Evolutionary conservation across 1,140 invertebrate genomes (phyloP).

Genomic region (Orussus abietinus): DNA sequence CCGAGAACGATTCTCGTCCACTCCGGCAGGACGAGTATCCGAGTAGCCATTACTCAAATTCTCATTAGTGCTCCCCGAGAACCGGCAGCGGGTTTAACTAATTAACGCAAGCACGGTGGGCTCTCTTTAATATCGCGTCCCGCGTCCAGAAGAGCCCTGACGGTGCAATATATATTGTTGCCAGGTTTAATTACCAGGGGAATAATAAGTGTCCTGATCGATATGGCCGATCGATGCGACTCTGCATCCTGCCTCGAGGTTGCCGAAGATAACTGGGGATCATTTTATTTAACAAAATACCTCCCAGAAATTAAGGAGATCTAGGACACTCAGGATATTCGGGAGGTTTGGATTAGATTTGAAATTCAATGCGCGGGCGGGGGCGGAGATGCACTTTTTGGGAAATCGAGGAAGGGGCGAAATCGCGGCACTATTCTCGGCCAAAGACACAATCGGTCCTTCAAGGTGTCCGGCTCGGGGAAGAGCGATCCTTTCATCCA

Average conservation of each 20-base stretch:
- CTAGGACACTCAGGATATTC: conserved; percentile 2
- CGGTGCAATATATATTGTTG: conserved; percentile 31
- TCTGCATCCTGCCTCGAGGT: conserved; percentile 20
- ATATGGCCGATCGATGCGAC: conserved; percentile 21
- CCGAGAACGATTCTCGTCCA: conserved; percentile 10
- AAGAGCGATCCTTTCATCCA: too few relatives aligned
- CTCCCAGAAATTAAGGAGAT: not conserved
- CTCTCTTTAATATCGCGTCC: conserved; percentile 24
- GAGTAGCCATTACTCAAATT: conserved; percentile 44
- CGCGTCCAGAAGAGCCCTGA: conserved; percentile 15
- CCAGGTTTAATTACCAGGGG: conserved; percentile 32
- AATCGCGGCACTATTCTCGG: too few relatives aligned
- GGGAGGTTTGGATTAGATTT: too few relatives aligned
- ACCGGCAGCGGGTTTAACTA: conserved; percentile 39
- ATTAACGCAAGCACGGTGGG: conserved; percentile 39
- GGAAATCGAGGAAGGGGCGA: too few relatives aligned
- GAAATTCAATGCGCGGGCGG: too few relatives aligned
- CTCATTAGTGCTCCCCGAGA: conserved; percentile 36
- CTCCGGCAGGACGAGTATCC: conserved; percentile 19
- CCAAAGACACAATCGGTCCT: too few relatives aligned
- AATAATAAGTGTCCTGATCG: conserved; percentile 30
- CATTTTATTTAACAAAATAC: conserved; percentile 3
- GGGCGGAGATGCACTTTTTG: too few relatives aligned
- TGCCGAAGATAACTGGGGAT: conserved; percentile 10
- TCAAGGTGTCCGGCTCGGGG: too few relatives aligned